Base-by-base conservation (phyloP, 1,140 invertebrate species). In the Chelonus insularis region DNA sequence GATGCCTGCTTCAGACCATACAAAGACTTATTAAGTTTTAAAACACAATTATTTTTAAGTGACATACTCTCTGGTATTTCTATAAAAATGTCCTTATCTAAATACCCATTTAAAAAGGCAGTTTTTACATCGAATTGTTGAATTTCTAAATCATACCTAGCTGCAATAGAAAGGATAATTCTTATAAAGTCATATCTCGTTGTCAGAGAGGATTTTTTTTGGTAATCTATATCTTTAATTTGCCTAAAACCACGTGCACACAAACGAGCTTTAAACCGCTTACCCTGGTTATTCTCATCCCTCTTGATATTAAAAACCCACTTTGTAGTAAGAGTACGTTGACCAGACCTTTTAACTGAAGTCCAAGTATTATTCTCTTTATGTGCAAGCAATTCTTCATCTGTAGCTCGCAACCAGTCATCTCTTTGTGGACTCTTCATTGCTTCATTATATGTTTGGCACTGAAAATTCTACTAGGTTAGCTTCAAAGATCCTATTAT, bases 231-330 rank as follows among this genome's bases (percentile, higher is more conserved):
- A 16, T 57, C 54, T 29, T 52, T 1, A 29, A 32, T 37, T 43
- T 64, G 59, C 6, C n/a, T 25, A 39, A 52, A 70, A 25, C 60
- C 58, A 39, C 57, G 61, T 12, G 36, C 39, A 8, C 64, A 47
- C n/a, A 67, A 29, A 8, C 51, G 48, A 47, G 63, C 55, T 45
- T 43, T 63, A 23, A 29, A 54, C 16, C 58, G 29, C n/a, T n/a
- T n/a, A n/a, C n/a, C 9, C 65, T 60, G 18, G 37, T 68, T 54
- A 41, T 73, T 64, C 29, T 63, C 50, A 14, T 62, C 59, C 61
- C 58, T 45, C 60, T 69, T 52, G 58, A 66, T 56, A 47, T 60
- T 69, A 39, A 66, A 79, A 11, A 80, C 70, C 78, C 74, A 81
- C 56, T 66, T 65, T 34, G 43, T 63, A n/a, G 57, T 37, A 11